Evolutionary conservation across 2,113 vertebrate species (phyloP), one percentile per base, ranked within the genome.

Genomic region (Notarius quadriscutis): DNA sequence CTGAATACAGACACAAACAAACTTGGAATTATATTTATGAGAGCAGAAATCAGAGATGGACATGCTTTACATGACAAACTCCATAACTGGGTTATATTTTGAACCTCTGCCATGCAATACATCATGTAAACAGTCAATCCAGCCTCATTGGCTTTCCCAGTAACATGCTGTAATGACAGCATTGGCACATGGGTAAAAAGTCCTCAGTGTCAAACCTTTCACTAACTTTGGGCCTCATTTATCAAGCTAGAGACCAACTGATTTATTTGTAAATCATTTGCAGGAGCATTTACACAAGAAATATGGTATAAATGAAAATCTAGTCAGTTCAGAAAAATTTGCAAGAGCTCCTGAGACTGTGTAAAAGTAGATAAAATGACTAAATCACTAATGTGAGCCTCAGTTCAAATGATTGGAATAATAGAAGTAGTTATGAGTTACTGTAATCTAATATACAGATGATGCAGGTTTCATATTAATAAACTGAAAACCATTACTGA

Each of bases 1-100:
- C 98, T 99, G 92, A 27, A 74, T 60, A 86, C 5, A 91, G 0
- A 93, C 63, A 85, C 7, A 89, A 65, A 30, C 72, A 82, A 79
- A 81, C 22, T 15, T 51, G 14, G 20, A 65, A 57, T 84, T 84
- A 88, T 82, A 90, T 86, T 90, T 90, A 90, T 0, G 74, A 86
- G 69, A 83, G 25, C 50, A 30, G 87, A 77, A 88, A 88, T 87
- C 51, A 86, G 81, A 88, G 48, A 75, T 53, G 60, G 48, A 60
- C 85, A 84, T 77, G 78, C 57, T 75, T 81, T 84, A 84, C 81
- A 69, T 87, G 63, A 27, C 69, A 78, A 30, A 48, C 65, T 34
- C 27, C 74, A 87, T 58, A 79, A 81, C 30, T 55, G 48, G 25
- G 51, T 71, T 77, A 87, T 65, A 65, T 58, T 81, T 30, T 87